These are phyloP conservation scores for Nibea albiflora DNA, from an alignment of 2,113 vertebrate genomes.

Conservation along the genomic window DNA sequence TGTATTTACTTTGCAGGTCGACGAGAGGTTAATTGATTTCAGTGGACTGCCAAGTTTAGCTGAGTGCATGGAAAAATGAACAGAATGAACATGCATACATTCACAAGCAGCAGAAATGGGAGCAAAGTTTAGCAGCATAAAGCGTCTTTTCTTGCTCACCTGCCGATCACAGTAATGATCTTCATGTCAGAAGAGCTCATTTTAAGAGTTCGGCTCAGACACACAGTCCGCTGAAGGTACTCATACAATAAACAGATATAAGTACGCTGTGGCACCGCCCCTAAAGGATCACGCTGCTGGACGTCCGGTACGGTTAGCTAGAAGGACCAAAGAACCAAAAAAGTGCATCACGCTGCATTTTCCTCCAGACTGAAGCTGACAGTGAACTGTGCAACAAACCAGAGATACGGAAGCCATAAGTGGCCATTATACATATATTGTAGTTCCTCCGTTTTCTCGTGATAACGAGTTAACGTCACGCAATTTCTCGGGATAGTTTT, in stretches of 20 bases:
- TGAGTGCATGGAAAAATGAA: constrained; percentile 15
- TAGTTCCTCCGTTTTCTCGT: no score
- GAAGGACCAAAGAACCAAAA: neutral
- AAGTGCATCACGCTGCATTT: no score
- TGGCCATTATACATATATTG: no score
- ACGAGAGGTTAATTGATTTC: constrained; percentile 18
- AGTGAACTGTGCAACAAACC: no score
- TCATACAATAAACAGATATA: neutral
- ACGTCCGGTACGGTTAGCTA: constrained; percentile 18
- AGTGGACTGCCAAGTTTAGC: neutral
- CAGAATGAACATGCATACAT: neutral
- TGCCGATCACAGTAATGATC: constrained; percentile 80
- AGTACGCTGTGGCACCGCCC: neutral
- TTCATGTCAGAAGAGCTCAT: constrained; percentile 70
- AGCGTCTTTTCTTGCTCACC: constrained; percentile 68
- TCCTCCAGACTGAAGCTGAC: neutral
- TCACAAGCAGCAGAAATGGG: neutral
- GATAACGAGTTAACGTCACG: no score
- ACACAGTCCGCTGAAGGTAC: neutral
- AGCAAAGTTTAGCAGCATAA: neutral
- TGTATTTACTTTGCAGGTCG: constrained; percentile 40
- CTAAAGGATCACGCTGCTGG: constrained; percentile 30
- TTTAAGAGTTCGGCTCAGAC: neutral
- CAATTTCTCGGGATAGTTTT: no score
- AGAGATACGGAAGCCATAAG: no score